Conservation (phyloP, 2,113 vertebrate species). For the Penelope pileata region DNA sequence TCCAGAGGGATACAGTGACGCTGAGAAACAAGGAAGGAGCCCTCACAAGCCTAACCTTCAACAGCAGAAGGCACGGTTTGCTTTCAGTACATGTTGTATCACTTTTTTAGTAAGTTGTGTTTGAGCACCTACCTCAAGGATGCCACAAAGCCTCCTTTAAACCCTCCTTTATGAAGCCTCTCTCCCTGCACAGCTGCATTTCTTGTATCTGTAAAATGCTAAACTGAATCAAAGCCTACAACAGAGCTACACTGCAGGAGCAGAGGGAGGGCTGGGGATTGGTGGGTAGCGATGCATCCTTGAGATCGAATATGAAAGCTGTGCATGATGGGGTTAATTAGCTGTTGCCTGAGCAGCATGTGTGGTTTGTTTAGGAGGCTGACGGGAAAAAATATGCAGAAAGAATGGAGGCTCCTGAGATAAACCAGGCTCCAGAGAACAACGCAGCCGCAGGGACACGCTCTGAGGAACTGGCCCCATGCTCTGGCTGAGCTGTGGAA, state of each 20-base stretch:
- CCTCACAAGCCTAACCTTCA: too few species aligned
- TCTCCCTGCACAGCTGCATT: neutral
- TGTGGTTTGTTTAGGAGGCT: neutral
- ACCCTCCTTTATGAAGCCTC: neutral
- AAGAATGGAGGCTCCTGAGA: neutral
- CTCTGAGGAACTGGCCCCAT: neutral
- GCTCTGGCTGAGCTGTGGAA: neutral
- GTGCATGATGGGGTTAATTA: neutral
- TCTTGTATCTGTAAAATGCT: neutral
- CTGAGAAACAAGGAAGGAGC: neutral
- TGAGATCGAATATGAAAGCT: neutral
- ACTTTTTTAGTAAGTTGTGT: neutral
- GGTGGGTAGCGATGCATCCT: neutral
- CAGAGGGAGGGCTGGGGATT: neutral
- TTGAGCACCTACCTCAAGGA: neutral
- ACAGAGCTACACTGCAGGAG: neutral
- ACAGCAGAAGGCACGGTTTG: neutral
- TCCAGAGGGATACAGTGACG: neutral
- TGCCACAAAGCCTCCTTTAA: neutral
- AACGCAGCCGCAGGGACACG: fast-evolving
- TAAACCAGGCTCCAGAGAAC: neutral
- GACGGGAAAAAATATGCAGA: neutral
- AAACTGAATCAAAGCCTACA: neutral
- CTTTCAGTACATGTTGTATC: neutral
- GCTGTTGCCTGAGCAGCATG: neutral